Percentiles rank a stretch among this genome's conserved stretches.
These are phyloP conservation scores for Sinotaia quadrata DNA, from an alignment of 2,888 invertebrate species.

Conservation along the genomic window DNA sequence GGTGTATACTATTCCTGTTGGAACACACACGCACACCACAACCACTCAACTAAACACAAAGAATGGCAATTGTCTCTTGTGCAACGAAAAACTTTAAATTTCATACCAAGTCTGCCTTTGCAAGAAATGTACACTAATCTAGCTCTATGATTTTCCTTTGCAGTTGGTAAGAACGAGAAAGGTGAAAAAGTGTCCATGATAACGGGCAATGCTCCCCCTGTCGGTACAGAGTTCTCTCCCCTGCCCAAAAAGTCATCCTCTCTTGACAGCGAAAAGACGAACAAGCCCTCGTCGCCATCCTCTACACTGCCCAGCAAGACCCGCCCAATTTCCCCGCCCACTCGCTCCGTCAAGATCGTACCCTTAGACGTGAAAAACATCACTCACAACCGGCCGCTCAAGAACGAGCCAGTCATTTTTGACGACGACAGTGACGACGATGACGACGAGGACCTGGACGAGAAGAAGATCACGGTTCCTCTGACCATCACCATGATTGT, in stretches of 20 bases:
- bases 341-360: constrained; percentile 51
- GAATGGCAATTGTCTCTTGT: no score
- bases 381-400: constrained; percentile 44
- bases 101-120: no score
- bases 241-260: constrained; percentile 49
- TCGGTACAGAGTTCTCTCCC: constrained; percentile 46
- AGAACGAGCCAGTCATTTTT: constrained; percentile 50
- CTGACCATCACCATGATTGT: constrained; percentile 70
- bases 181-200: constrained; percentile 47
- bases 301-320: constrained; percentile 1
- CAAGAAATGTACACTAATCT: no score
- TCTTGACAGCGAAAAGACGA: constrained; percentile 27
- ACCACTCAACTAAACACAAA: no score
- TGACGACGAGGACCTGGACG: constrained; percentile 68
- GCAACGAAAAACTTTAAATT: no score
- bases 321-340: constrained; percentile 20
- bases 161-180: no score
- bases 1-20: no score
- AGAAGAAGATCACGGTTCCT: constrained; percentile 69
- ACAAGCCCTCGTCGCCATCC: constrained; percentile 8
- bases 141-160: no score
- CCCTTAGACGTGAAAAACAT: constrained; percentile 49
- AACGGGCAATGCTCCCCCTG: constrained; percentile 35
- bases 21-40: no score
- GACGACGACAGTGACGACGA: constrained; percentile 50